These are phyloP conservation scores for Aegotheles bennettii DNA, from an alignment of 2,113 vertebrate genomes.

Conservation along the genomic window DNA sequence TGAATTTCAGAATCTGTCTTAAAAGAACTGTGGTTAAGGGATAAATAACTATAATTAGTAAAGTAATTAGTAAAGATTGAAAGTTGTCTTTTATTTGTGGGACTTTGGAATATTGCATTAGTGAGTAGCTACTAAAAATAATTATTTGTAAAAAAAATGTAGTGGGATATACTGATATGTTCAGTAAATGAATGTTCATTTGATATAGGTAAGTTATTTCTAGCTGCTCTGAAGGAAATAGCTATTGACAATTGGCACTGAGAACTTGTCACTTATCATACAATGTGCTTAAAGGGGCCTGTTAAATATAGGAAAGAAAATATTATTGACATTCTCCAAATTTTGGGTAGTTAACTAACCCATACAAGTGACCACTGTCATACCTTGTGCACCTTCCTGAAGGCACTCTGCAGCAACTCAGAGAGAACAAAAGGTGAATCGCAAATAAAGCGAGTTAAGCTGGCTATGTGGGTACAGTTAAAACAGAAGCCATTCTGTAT, in stretches of 20 bases:
- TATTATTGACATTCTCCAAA: not conserved
- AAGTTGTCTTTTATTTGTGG: not conserved
- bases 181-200: not conserved
- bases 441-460: fast-evolving
- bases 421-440: not conserved
- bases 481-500: not conserved
- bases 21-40: not conserved
- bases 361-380: not conserved
- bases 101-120: not conserved
- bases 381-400: not conserved
- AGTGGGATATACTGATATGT: fast-evolving
- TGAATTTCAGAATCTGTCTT: not conserved
- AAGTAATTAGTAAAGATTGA: not conserved
- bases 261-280: not conserved
- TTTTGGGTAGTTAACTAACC: not conserved
- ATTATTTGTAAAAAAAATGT: not conserved
- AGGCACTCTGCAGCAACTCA: not conserved
- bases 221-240: not conserved
- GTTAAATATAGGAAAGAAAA: not conserved
- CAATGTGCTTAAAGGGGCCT: not conserved
- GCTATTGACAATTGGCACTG: not conserved
- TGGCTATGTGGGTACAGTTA: not conserved
- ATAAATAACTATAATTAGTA: not conserved
- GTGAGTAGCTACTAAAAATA: not conserved
- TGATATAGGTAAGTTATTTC: not conserved